Conservation (phyloP, 2,797 vertebrate genomes). For the Mallotus villosus region DNA sequence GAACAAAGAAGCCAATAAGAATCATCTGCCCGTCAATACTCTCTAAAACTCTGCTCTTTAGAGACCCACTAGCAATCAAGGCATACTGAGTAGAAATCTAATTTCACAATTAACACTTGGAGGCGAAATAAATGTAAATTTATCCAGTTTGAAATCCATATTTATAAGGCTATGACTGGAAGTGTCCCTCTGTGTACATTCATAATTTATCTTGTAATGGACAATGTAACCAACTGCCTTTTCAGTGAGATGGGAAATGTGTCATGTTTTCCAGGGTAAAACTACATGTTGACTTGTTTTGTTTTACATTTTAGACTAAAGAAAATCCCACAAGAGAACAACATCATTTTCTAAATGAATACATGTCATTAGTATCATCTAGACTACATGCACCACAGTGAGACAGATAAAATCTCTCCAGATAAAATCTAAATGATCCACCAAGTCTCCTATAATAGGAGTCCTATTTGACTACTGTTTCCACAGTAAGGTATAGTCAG, state of each 20-base stretch:
- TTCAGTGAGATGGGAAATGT: background rate
- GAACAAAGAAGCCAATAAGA: slow-evolving; percentile 23
- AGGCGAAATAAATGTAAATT: slow-evolving; percentile 60
- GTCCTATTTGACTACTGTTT: background rate
- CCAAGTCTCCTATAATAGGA: background rate
- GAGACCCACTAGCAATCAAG: slow-evolving; percentile 51
- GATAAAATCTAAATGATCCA: too few relatives aligned
- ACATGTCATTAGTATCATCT: background rate
- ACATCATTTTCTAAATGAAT: background rate
- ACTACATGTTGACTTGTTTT: slow-evolving; percentile 8
- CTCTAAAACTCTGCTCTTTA: slow-evolving; percentile 26
- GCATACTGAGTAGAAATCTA: slow-evolving; percentile 43
- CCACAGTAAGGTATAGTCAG: background rate
- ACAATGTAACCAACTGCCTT: slow-evolving; percentile 18
- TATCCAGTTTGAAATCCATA: slow-evolving; percentile 42
- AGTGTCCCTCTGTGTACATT: slow-evolving; percentile 9
- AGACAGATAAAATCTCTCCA: background rate
- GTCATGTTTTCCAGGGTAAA: background rate
- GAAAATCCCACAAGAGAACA: background rate
- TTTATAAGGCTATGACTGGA: slow-evolving; percentile 36
- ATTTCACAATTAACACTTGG: slow-evolving; percentile 51
- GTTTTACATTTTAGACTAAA: slow-evolving; percentile 19
- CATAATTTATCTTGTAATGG: slow-evolving; percentile 20
- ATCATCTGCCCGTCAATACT: slow-evolving; percentile 36
- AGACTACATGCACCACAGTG: too few relatives aligned